Evolutionary conservation across 2,797 vertebrate species (phyloP).

Genomic region (Cynopterus sphinx): DNA sequence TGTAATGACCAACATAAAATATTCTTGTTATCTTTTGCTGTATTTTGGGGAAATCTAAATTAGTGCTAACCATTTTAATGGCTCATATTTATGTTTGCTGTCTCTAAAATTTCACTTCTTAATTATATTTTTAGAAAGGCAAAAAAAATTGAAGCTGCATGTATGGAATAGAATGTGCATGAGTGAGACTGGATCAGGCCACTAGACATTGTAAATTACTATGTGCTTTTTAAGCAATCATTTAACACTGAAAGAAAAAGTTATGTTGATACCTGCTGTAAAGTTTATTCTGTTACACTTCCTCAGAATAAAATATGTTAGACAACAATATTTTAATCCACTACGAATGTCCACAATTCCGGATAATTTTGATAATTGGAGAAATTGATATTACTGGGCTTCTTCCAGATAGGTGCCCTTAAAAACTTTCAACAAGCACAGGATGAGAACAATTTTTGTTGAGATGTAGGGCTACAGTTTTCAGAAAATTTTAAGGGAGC

Average conservation of each 20-base stretch:
- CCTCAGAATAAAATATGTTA: conserved; percentile 23
- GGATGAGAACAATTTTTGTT: conserved; percentile 57
- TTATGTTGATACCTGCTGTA: neutral
- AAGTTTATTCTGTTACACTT: neutral
- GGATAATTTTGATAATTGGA: neutral
- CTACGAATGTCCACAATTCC: neutral
- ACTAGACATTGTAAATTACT: neutral
- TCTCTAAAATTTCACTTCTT: neutral
- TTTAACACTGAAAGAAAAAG: neutral
- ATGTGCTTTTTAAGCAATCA: neutral
- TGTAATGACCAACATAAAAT: neutral
- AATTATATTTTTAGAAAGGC: neutral
- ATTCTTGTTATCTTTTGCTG: neutral
- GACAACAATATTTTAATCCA: conserved; percentile 9
- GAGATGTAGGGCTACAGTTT: conserved; percentile 34
- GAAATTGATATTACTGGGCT: neutral
- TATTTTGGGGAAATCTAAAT: neutral
- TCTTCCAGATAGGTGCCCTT: neutral
- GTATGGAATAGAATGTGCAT: neutral
- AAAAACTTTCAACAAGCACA: conserved; percentile 21
- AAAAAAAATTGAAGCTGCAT: neutral
- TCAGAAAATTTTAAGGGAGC: conserved; percentile 43
- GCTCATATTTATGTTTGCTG: neutral
- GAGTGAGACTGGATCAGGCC: neutral
- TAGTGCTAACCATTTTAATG: neutral